Evolutionary conservation across 2,113 vertebrate species (phyloP).

Genomic region (Tragelaphus buxtoni): DNA sequence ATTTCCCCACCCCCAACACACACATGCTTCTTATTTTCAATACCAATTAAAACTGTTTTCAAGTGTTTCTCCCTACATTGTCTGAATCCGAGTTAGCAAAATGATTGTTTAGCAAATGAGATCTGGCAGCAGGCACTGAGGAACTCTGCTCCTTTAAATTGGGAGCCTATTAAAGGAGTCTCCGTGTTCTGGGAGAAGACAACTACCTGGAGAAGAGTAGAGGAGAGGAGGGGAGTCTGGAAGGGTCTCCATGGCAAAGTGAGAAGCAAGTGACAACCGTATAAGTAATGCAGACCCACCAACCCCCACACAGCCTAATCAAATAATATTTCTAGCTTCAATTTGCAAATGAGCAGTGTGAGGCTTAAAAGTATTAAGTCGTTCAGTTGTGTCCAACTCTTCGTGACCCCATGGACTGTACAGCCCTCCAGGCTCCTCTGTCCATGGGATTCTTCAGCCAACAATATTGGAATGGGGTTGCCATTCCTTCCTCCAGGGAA

Average conservation of each 20-base stretch:
- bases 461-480: not conserved
- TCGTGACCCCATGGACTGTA: not conserved
- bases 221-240: not conserved
- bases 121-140: not conserved
- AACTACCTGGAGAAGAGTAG: not conserved
- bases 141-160: not conserved
- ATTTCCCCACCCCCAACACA: not conserved
- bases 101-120: conserved; percentile 37
- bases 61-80: conserved; percentile 39
- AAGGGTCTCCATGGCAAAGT: too few relatives aligned
- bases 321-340: not conserved
- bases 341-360: not conserved
- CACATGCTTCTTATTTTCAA: conserved; percentile 35
- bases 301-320: rapidly evolving
- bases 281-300: rapidly evolving
- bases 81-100: conserved; percentile 41
- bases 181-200: not conserved
- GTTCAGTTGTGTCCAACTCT: not conserved
- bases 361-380: not conserved
- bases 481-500: not conserved
- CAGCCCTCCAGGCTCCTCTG: not conserved
- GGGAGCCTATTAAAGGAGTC: not conserved
- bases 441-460: not conserved
- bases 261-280: rapidly evolving
- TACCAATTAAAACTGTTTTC: conserved; percentile 65